These are phyloP conservation scores for Herpailurus yagouaroundi DNA, from an alignment of 2,113 vertebrate species.

Conservation along the genomic window DNA sequence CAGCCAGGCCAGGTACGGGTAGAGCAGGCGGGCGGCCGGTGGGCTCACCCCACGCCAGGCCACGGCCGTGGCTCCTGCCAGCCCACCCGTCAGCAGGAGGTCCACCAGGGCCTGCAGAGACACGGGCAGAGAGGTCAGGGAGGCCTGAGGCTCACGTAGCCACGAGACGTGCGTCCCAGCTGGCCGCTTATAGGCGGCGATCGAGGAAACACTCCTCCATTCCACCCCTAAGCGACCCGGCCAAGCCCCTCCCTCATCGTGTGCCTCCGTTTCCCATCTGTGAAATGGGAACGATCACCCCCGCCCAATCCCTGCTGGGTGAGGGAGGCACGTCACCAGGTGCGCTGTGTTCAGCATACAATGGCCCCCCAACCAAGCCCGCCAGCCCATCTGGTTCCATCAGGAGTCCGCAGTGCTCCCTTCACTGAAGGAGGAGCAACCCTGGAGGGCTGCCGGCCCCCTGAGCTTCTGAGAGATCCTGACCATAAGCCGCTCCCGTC, in stretches of 20 bases:
- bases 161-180: fast-evolving
- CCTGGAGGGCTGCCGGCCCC: fast-evolving
- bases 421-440: not conserved
- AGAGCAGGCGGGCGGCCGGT: slow-evolving; percentile 84
- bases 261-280: not conserved
- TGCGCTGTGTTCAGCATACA: fast-evolving
- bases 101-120: slow-evolving; percentile 83
- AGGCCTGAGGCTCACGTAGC: not conserved
- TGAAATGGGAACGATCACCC: not conserved
- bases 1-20: slow-evolving; percentile 89
- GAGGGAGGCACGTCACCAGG: not conserved
- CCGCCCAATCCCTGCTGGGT: not conserved
- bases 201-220: not conserved
- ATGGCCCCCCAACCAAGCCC: not conserved
- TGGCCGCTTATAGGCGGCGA: fast-evolving
- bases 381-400: fast-evolving
- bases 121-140: not conserved
- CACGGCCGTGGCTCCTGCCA: slow-evolving; percentile 79
- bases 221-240: not conserved
- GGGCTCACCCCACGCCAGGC: slow-evolving; percentile 86
- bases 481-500: fast-evolving
- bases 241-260: not conserved
- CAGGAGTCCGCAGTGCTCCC: not conserved
- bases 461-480: not conserved
- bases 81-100: slow-evolving; percentile 79